These are phyloP conservation scores for Poecilobothrus nobilitatus DNA, from an alignment of 2,888 invertebrate genomes.

Conservation along the genomic window DNA sequence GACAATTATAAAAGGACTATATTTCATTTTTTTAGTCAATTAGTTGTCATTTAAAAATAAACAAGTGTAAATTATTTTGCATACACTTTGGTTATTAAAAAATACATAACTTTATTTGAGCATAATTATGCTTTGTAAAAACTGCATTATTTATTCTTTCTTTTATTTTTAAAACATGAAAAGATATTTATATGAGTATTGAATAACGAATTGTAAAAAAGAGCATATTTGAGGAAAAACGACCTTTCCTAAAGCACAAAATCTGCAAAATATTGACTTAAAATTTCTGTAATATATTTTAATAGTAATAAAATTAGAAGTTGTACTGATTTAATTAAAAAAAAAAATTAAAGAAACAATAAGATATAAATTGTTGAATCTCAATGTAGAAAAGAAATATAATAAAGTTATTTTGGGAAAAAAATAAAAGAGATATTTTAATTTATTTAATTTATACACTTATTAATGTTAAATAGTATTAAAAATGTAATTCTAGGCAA, in stretches of 20 bases:
- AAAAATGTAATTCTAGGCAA: too few species aligned
- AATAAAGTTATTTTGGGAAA: background rate
- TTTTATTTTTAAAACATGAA: too few species aligned
- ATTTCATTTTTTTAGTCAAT: background rate
- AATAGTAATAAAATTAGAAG: background rate
- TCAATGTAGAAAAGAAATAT: background rate
- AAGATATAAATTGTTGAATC: background rate
- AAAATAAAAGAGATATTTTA: background rate
- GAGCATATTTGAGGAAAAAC: too few species aligned
- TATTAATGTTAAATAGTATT: too few species aligned
- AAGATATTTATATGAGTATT: too few species aligned
- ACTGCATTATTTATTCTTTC: too few species aligned
- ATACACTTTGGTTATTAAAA: background rate
- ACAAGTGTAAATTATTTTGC: background rate
- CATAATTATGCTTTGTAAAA: too few species aligned
- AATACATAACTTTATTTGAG: too few species aligned
- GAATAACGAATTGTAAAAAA: too few species aligned
- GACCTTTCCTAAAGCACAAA: background rate
- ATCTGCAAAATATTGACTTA: background rate
- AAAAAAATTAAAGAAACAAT: background rate
- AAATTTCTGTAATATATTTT: background rate
- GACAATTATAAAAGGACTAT: background rate
- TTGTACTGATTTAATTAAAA: background rate
- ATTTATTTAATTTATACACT: too few species aligned
- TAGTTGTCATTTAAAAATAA: background rate